phyloP scores from a whole-genome alignment of 2,113 vertebrate genomes.

The Erpornis zantholeuca region DNA sequence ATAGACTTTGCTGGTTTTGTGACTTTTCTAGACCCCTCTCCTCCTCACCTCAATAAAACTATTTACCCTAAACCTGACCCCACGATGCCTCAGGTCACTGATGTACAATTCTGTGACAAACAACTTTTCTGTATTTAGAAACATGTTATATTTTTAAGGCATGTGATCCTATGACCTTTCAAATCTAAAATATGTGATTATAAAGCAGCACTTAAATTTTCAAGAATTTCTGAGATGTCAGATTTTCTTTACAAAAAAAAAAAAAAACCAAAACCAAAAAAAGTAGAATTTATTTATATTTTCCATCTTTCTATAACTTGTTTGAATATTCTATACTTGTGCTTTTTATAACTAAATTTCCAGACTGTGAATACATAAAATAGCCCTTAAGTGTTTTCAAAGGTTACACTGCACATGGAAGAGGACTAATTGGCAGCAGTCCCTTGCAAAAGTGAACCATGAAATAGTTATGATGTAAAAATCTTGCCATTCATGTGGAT shows the following conservation, averaged over 20 bases:
- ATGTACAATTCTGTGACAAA: not conserved
- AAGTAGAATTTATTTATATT: not conserved
- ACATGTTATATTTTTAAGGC: not conserved
- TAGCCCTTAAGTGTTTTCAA: not conserved
- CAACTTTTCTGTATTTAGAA: not conserved
- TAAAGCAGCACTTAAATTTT: not conserved
- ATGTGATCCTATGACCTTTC: not conserved
- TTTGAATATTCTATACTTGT: not conserved
- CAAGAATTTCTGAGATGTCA: not conserved
- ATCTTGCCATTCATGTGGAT: not conserved
- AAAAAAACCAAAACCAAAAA: no score
- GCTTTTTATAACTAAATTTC: not conserved
- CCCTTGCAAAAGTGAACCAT: not conserved
- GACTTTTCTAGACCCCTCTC: not conserved
- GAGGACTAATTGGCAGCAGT: not conserved
- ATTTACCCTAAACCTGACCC: not conserved
- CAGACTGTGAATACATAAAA: not conserved
- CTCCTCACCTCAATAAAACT: not conserved
- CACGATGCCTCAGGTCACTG: not conserved
- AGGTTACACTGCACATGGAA: not conserved
- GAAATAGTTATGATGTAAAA: not conserved
- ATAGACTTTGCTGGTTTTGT: not conserved
- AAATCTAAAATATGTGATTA: rapidly evolving
- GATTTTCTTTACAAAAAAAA: not conserved
- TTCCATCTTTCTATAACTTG: not conserved